Conservation (phyloP, 2,113 vertebrate genomes). For the Tautogolabrus adspersus region DNA sequence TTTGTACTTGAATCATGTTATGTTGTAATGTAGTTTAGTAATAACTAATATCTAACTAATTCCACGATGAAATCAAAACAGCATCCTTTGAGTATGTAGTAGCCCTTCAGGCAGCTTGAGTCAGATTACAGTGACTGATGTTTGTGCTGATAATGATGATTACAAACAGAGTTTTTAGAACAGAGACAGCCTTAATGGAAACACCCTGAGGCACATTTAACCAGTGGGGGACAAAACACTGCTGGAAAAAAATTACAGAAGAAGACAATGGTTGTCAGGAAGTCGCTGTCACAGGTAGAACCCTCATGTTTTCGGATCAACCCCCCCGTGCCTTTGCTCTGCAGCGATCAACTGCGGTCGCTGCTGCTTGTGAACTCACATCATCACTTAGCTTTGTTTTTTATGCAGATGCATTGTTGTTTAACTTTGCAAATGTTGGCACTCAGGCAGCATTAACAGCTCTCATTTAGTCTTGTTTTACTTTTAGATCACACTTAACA, state of each 20-base stretch:
- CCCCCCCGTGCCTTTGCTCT: background rate
- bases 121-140: constrained; percentile 42
- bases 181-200: constrained; percentile 2
- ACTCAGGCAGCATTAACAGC: background rate
- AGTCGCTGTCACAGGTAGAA: constrained; percentile 25
- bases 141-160: constrained; percentile 29
- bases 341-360: constrained; percentile 1
- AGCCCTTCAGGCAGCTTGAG: constrained; percentile 19
- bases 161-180: constrained; percentile 8
- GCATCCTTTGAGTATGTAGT: background rate
- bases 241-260: constrained; percentile 28
- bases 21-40: too few species aligned
- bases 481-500: constrained; percentile 7
- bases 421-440: background rate
- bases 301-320: background rate
- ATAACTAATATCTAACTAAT: too few species aligned
- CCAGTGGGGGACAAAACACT: constrained; percentile 22
- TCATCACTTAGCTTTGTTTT: background rate
- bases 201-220: background rate
- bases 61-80: background rate
- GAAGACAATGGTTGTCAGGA: constrained; percentile 36
- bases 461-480: constrained; percentile 5
- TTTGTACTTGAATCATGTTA: too few species aligned
- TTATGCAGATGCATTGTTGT: constrained; percentile 1
- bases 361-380: constrained; percentile 3